Evolutionary conservation across 2,113 vertebrate genomes (phyloP), one percentile per base, ranked within the genome.

Genomic region (Brachypodius melanocephalos): DNA sequence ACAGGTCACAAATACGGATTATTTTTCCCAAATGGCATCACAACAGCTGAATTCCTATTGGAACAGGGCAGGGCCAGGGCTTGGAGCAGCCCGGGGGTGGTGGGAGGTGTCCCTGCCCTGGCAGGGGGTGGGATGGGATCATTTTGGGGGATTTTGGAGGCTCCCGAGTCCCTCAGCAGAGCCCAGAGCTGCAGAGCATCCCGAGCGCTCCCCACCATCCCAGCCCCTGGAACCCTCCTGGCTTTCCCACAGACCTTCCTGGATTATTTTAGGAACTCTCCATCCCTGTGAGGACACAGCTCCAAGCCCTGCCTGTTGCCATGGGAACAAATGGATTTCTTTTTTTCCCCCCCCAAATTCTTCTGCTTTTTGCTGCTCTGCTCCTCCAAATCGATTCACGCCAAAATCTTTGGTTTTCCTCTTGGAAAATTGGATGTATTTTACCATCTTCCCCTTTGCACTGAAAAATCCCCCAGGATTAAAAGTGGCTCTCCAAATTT

Each of bases 271-370:
- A 48, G 32, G 88, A 26, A 20, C 5, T 38, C 36, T 77, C 55
- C 72, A 38, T 12, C 45, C n/a, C 26, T 24, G 22, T 0, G 68
- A 55, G 68, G 80, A 22, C 58, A 24, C 75, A 76, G 62, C 46
- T 61, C 42, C 58, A 11, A 79, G 40, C 28, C 17, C 29, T 31
- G 51, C 8, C 40, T 20, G 76, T 92, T 84, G 57, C 84, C 68
- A 84, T 92, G 80, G 94, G n/a, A 94, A 97, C 76, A 38, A 79
- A 78, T 32, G 8, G 31, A 85, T 65, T 68, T 46, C n/a, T 45
- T 29, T 14, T 34, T 9, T 6, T 1, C 14, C 57, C 14, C 42
- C 77, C 71, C 65, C 31, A 81, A 74, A 81, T 62, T 46, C 80
- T 66, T 5, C 54, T 65, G 12, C 79, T 88, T 93, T 93, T 17